Evolutionary conservation across 1,140 invertebrate species (phyloP).

Genomic region (Penaeus indicus): DNA sequence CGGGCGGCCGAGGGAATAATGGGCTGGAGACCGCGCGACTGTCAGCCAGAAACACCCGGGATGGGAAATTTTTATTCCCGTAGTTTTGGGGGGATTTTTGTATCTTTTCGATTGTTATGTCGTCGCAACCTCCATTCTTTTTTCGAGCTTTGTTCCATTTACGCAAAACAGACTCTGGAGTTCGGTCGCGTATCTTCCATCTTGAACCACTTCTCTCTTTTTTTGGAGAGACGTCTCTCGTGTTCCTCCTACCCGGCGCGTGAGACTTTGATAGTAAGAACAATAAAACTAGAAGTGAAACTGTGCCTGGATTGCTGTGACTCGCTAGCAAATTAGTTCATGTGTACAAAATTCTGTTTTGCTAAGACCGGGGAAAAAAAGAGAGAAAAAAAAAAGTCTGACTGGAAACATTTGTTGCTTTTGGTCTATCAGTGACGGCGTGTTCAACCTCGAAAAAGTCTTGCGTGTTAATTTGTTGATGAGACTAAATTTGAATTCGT

Average conservation of each 20-base stretch:
- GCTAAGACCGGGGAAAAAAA: background rate
- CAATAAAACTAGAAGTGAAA: conserved; percentile 52
- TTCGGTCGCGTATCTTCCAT: too few relatives aligned
- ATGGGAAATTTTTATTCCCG: background rate
- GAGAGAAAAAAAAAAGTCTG: too few relatives aligned
- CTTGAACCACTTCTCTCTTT: background rate
- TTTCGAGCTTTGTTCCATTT: too few relatives aligned
- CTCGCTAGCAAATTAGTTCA: conserved; percentile 50
- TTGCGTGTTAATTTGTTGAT: too few relatives aligned
- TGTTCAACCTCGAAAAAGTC: too few relatives aligned
- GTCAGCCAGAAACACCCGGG: conserved; percentile 19
- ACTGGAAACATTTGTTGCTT: too few relatives aligned
- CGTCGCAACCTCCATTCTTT: too few relatives aligned
- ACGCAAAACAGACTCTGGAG: too few relatives aligned
- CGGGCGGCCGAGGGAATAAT: conserved; percentile 47
- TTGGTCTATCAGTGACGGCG: too few relatives aligned
- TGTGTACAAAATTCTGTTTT: conserved; percentile 47
- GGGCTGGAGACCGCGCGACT: conserved; percentile 35
- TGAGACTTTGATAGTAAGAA: conserved; percentile 27
- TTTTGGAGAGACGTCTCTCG: background rate
- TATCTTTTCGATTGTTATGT: background rate
- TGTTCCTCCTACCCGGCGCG: conserved; percentile 31
- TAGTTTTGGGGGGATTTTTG: background rate
- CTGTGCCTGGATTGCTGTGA: conserved; percentile 39
- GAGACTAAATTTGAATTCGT: too few relatives aligned